A percentile compares a stretch with the other conserved stretches of the same genome.
Evolutionary conservation across 1,140 invertebrate species (phyloP).

Genomic region (Triops longicaudatus): DNA sequence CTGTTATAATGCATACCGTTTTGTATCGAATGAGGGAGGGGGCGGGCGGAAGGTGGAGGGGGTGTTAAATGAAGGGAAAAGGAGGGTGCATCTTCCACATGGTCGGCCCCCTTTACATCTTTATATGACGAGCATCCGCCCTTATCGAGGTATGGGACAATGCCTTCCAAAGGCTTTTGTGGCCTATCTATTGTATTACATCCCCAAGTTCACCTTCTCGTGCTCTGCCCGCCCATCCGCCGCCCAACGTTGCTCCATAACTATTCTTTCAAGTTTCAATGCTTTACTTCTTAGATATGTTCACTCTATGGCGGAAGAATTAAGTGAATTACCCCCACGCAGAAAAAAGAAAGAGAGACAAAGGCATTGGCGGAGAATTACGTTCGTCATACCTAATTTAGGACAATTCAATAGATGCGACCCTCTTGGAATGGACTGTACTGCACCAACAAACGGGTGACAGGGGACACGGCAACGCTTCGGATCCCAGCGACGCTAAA

Average conservation of each 20-base stretch:
- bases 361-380: not conserved
- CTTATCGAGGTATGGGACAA: slow-evolving; percentile 14
- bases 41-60: not conserved
- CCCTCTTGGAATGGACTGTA: not conserved
- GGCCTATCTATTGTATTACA: slow-evolving; percentile 8
- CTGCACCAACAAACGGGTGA: not conserved
- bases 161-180: not conserved
- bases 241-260: not conserved
- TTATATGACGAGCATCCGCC: slow-evolving; percentile 11
- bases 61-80: slow-evolving; percentile 12
- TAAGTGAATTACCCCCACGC: not conserved
- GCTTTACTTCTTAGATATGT: not conserved
- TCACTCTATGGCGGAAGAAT: not conserved
- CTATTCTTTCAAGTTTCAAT: slow-evolving; percentile 3
- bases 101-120: slow-evolving; percentile 13
- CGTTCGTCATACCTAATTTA: not conserved
- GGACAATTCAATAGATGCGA: not conserved
- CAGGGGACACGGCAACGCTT: not conserved
- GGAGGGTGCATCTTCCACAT: slow-evolving; percentile 11
- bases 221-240: not conserved
- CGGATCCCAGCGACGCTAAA: not conserved
- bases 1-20: not conserved
- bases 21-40: not conserved
- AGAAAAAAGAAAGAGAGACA: not conserved
- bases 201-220: slow-evolving; percentile 7